Evolutionary conservation across 2,113 vertebrate genomes (phyloP), one percentile per base, ranked within the genome.

Genomic region (Calonectris borealis): DNA sequence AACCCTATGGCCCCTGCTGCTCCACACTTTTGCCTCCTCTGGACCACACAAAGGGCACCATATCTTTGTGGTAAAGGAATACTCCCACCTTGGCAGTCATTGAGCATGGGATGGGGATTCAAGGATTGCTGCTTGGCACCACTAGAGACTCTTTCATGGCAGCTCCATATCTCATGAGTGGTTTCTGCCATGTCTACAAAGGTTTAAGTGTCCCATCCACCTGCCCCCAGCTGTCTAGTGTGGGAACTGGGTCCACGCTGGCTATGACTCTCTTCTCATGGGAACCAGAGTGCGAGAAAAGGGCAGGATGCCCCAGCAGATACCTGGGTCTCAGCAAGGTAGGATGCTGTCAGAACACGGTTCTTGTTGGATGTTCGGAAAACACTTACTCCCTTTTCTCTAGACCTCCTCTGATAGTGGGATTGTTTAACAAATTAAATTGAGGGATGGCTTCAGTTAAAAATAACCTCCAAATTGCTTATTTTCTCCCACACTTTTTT

Each of bases 1-100:
- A 84, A 46, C 11, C 13, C 40, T 29, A 14, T 2, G 5, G 29
- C 3, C 9, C 34, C 25, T 0, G 0, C 7, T 65, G 21, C 12
- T 62, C n/a, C 12, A n/a, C 9, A 10, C 3, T 60, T 48, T 38
- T 61, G 24, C 57, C 27, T 75, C 25, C 36, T 57, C 54, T 72
- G 81, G 60, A 78, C 25, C 1, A 0, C 19, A 69, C 7, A 44
- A 55, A 58, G 7, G 38, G 10, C 26, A 26, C 18, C 2, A 0
- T 31, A 31, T 38, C 16, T 48, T 49, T 61, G 8, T 29, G 13
- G 7, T 27, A 68, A 60, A 49, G 22, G 21, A 54, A 32, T 26
- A 10, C 12, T 82, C 15, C 17, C 16, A 44, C 26, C 31, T 54
- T 72, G 34, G 5, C 48, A 55, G 22, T 51, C 60, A 46, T 21